A percentile compares a stretch with the other conserved stretches of the same genome.
Evolutionary conservation across 1,140 invertebrate species (phyloP).

Genomic region (Calycopis cecrops): DNA sequence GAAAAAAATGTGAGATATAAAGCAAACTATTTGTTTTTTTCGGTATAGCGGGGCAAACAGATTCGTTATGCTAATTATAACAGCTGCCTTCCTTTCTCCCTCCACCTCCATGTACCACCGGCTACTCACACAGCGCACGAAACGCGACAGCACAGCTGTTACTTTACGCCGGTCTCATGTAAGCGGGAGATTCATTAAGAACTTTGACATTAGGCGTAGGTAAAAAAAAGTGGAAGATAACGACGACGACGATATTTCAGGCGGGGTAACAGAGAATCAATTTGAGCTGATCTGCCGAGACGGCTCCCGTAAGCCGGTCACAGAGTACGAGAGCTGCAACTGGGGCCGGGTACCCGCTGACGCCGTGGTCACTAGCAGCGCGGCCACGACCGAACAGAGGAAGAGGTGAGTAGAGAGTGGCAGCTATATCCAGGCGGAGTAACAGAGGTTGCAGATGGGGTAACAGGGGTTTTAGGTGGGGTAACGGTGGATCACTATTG

Average conservation of each 20-base stretch:
- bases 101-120: too few species aligned
- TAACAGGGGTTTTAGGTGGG: background rate
- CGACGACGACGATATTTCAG: conserved; percentile 39
- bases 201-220: background rate
- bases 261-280: conserved; percentile 77
- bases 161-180: too few species aligned
- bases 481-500: background rate
- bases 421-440: too few species aligned
- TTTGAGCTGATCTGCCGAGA: conserved; percentile 93
- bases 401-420: conserved; percentile 58
- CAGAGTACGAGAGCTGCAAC: conserved; percentile 87
- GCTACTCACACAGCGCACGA: too few species aligned
- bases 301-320: conserved; percentile 81
- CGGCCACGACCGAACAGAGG: conserved; percentile 77
- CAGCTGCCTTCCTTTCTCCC: too few species aligned
- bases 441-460: background rate
- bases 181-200: too few species aligned
- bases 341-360: conserved; percentile 92
- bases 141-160: too few species aligned
- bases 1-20: too few species aligned
- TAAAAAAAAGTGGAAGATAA: background rate
- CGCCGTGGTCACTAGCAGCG: conserved; percentile 91
- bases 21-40: too few species aligned
- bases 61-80: too few species aligned
- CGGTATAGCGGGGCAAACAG: too few species aligned